phyloP scores from a whole-genome alignment of 2,113 vertebrate genomes.

The Nipponia nippon region DNA sequence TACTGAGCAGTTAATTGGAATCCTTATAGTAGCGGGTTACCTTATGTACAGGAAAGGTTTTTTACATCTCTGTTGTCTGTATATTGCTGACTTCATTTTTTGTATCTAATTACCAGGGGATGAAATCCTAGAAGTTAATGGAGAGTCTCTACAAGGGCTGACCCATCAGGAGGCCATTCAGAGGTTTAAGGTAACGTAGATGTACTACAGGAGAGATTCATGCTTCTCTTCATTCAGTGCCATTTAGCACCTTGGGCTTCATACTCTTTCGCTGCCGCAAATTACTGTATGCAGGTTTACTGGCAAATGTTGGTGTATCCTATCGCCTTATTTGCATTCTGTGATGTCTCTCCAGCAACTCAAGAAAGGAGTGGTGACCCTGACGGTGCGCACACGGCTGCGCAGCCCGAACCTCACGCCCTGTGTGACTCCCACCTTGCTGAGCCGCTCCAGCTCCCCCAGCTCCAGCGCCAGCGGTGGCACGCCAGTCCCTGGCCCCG shows the following conservation, averaged over 20 bases:
- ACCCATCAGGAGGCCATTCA: conserved; percentile 96
- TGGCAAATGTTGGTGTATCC: accelerated
- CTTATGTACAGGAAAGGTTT: neutral
- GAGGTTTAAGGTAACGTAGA: conserved; percentile 88
- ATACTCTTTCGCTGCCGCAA: neutral
- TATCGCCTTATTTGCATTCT: neutral
- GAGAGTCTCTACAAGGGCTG: conserved; percentile 92
- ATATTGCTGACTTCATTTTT: conserved; percentile 23
- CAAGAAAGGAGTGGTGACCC: conserved; percentile 90
- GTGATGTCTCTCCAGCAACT: conserved; percentile 81
- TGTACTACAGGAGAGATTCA: neutral
- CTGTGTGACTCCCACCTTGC: conserved; percentile 84
- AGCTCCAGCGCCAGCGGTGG: conserved; percentile 78
- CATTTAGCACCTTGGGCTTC: accelerated
- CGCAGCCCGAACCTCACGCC: conserved; percentile 94
- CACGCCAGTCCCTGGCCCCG: conserved; percentile 4
- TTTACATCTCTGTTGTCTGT: neutral
- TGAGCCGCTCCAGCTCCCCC: conserved; percentile 90
- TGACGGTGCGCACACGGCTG: conserved; percentile 90
- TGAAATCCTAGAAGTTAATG: conserved; percentile 94
- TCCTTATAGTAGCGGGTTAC: neutral
- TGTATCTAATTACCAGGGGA: conserved; percentile 78
- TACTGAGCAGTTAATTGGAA: neutral
- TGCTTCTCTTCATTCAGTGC: neutral
- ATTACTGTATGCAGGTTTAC: neutral